Evolutionary conservation across 2,797 vertebrate genomes (phyloP).

Genomic region (Sardinella longiceps): DNA sequence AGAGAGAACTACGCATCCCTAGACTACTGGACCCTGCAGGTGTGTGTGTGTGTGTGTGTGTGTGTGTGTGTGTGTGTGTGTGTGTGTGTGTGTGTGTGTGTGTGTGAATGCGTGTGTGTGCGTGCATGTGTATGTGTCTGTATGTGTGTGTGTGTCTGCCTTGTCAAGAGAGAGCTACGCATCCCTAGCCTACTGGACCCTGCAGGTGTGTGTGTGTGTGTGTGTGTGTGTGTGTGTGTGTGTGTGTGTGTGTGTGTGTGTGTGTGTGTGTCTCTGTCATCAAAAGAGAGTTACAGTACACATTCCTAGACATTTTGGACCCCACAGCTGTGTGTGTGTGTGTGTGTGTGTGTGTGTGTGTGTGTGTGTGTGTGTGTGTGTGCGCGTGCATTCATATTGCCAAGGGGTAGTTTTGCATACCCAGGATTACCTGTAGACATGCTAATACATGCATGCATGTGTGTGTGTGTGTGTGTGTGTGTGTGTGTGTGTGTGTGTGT

Average conservation of each 20-base stretch:
- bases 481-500: conserved; percentile 24
- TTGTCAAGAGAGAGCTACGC: too few species aligned
- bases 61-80: conserved; percentile 10
- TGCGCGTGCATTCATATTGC: background rate
- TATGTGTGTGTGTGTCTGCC: background rate
- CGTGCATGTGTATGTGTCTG: conserved; percentile 32
- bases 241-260: too few species aligned
- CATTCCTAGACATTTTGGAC: too few species aligned
- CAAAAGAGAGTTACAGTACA: too few species aligned
- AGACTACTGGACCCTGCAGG: conserved; percentile 89
- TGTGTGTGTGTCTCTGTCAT: too few species aligned
- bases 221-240: too few species aligned
- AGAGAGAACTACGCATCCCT: conserved; percentile 87
- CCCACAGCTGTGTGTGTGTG: too few species aligned
- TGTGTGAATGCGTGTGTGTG: background rate
- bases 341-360: too few species aligned
- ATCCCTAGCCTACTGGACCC: too few species aligned
- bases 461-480: conserved; percentile 23
- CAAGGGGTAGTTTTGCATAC: background rate
- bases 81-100: conserved; percentile 30
- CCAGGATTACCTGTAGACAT: background rate
- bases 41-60: conserved; percentile 55
- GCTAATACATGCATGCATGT: background rate
- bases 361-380: background rate
- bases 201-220: too few species aligned